Conservation (phyloP, 92 coral and sea anemone genomes). For the Phenganax subtilis region DNA sequence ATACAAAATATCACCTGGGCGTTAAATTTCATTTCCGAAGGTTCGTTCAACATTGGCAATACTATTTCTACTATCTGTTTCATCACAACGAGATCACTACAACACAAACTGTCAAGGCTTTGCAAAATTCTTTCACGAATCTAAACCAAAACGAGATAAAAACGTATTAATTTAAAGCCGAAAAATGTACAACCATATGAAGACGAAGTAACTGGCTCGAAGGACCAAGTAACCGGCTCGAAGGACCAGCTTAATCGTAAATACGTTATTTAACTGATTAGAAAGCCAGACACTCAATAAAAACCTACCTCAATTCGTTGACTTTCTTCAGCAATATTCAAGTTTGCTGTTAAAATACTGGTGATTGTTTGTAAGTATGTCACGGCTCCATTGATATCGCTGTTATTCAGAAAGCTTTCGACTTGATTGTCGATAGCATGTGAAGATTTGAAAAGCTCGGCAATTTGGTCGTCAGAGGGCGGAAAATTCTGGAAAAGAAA, state of each 20-base stretch:
- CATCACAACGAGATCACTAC: neutral
- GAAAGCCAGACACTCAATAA: neutral
- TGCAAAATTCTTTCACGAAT: conserved; percentile 11
- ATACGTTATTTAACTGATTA: neutral
- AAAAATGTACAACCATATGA: no score
- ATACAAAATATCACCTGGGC: conserved; percentile 6
- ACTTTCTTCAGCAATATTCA: conserved; percentile 1
- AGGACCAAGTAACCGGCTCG: no score
- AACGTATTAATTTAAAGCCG: no score
- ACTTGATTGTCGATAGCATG: conserved; percentile 17
- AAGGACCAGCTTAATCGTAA: neutral
- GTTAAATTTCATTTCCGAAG: conserved; percentile 7
- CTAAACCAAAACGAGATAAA: neutral
- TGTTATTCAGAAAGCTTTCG: conserved; percentile 45
- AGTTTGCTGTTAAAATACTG: conserved; percentile 49
- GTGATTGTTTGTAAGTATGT: conserved; percentile 57
- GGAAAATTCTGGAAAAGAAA: conserved; percentile 20
- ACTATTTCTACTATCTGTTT: conserved; percentile 16
- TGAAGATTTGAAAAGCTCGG: conserved; percentile 1
- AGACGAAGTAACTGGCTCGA: no score
- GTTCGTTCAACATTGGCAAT: neutral
- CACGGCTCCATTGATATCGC: conserved; percentile 53
- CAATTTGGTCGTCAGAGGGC: neutral
- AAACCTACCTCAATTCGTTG: conserved; percentile 25
- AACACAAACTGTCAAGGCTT: neutral